phyloP scores from a whole-genome alignment of 2,888 invertebrate genomes.

The Laspeyria flexula region DNA sequence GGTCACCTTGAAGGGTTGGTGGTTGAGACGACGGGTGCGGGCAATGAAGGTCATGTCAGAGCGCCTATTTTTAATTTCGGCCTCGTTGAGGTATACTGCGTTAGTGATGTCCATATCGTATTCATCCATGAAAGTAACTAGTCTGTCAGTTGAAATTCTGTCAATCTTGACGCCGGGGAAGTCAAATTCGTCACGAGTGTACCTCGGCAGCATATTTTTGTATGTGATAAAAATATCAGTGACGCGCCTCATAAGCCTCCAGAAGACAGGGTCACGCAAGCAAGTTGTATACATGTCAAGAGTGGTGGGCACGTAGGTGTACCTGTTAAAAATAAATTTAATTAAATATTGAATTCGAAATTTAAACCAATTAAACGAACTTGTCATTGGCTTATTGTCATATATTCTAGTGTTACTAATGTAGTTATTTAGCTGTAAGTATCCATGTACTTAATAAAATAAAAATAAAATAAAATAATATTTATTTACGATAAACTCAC shows the following conservation, averaged over 20 bases:
- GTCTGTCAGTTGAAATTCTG: slow-evolving; percentile 86
- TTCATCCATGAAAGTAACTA: slow-evolving; percentile 90
- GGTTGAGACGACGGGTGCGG: slow-evolving; percentile 88
- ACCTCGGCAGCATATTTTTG: slow-evolving; percentile 86
- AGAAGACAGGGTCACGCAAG: slow-evolving; percentile 91
- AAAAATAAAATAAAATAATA: no score
- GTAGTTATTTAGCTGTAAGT: no score
- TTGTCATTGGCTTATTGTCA: no score
- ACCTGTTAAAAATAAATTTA: slow-evolving; percentile 48
- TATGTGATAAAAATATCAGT: slow-evolving; percentile 84
- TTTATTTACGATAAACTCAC: slow-evolving; percentile 53
- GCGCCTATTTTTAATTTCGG: slow-evolving; percentile 82
- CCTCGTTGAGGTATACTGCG: slow-evolving; percentile 81
- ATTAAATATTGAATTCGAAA: not conserved
- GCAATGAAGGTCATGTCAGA: slow-evolving; percentile 82
- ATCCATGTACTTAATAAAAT: no score
- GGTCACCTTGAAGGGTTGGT: slow-evolving; percentile 87
- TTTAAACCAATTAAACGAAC: no score
- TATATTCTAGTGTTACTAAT: no score
- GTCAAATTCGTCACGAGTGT: slow-evolving; percentile 86
- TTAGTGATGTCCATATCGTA: slow-evolving; percentile 89
- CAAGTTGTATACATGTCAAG: slow-evolving; percentile 88
- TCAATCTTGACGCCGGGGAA: slow-evolving; percentile 89
- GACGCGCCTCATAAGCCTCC: slow-evolving; percentile 88
- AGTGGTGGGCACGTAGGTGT: slow-evolving; percentile 85